phyloP scores from a whole-genome alignment of 1,140 invertebrate genomes.

The Macrocentrus cingulum region DNA sequence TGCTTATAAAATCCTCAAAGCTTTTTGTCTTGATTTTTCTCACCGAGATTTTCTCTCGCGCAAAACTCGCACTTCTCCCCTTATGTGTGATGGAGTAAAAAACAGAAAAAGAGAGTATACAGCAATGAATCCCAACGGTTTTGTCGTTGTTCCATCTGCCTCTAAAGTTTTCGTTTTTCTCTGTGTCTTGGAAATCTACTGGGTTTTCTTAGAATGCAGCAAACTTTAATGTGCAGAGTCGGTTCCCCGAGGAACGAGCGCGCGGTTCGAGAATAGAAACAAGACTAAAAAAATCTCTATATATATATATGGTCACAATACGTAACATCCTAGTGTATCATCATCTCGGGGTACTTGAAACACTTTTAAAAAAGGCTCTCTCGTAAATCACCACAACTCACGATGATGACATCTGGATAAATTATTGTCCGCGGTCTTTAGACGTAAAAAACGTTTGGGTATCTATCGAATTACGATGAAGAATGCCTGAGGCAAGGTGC shows the following conservation, averaged over 20 bases:
- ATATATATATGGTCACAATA: neutral
- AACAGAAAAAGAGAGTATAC: neutral
- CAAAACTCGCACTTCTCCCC: constrained; percentile 2
- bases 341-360: neutral
- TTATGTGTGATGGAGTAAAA: no score
- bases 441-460: neutral
- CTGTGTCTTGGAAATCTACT: constrained; percentile 6
- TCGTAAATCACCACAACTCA: neutral
- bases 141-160: constrained; percentile 10
- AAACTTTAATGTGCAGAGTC: constrained; percentile 14
- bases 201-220: constrained; percentile 9
- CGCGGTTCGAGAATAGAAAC: neutral
- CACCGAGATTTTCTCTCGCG: neutral
- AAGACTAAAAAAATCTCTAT: neutral
- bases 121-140: constrained; percentile 18
- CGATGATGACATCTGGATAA: constrained; percentile 12
- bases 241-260: neutral
- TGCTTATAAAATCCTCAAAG: neutral
- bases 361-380: neutral
- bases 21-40: constrained; percentile 14
- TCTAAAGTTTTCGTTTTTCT: constrained; percentile 7
- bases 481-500: neutral
- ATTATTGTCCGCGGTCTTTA: constrained; percentile 4
- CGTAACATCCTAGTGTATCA: neutral
- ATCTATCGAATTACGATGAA: constrained; percentile 4